A percentile compares a stretch with the other conserved stretches of the same genome.
phyloP scores from a whole-genome alignment of 2,797 vertebrate species.

The Bradypodion ventrale region DNA sequence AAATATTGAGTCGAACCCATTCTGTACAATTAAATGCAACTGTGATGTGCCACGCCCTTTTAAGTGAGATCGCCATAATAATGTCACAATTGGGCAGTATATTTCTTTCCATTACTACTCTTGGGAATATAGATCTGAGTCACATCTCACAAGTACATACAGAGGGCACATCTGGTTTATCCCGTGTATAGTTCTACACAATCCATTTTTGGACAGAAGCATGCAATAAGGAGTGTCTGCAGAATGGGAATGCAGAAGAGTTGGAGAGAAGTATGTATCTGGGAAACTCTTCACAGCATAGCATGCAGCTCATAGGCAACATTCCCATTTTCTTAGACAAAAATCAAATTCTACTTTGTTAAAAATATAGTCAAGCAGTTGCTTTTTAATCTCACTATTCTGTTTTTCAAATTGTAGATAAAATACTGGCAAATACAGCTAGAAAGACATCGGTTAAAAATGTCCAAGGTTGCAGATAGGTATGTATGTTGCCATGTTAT shows the following conservation, averaged over 20 bases:
- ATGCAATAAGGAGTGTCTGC: background rate
- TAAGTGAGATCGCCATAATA: background rate
- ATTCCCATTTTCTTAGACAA: slow-evolving; percentile 39
- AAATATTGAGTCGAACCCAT: slow-evolving; percentile 1
- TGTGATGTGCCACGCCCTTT: background rate
- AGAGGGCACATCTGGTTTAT: background rate
- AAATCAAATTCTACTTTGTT: slow-evolving; percentile 48
- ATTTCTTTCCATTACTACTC: background rate
- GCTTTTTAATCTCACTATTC: slow-evolving; percentile 44
- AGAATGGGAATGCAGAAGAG: background rate
- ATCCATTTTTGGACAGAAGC: too few species aligned
- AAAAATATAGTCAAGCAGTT: slow-evolving; percentile 37
- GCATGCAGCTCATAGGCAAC: slow-evolving; percentile 35
- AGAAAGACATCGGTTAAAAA: slow-evolving; percentile 98
- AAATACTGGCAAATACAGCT: slow-evolving; percentile 97
- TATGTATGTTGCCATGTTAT: slow-evolving; percentile 70
- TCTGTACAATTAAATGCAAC: background rate
- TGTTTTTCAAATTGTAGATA: slow-evolving; percentile 85
- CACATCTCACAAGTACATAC: background rate
- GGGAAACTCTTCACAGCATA: background rate
- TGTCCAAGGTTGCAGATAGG: slow-evolving; percentile 99
- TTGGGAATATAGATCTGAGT: background rate
- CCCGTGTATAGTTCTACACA: background rate
- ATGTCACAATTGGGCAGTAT: background rate
- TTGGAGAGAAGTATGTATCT: background rate